Percentiles rank a stretch among this genome's conserved stretches.
These are phyloP conservation scores for Boulengeromyrus knoepffleri DNA, from an alignment of 2,113 vertebrate species.

Conservation along the genomic window DNA sequence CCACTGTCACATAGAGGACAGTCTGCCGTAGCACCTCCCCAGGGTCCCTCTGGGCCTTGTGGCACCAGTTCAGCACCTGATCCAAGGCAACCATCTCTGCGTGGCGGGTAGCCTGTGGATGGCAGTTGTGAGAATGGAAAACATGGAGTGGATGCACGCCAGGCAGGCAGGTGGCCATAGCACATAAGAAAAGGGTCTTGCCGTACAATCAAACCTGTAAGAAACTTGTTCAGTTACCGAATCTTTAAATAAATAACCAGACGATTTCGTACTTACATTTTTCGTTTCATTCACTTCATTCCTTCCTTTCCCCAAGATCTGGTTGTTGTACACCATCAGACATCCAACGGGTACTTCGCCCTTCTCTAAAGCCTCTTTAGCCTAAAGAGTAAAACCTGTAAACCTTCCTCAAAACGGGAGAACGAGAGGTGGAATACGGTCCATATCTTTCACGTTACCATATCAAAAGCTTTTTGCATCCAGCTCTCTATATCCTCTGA, in stretches of 20 bases:
- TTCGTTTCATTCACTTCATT: constrained; percentile 93
- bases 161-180: background rate
- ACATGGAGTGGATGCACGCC: background rate
- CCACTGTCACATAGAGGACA: constrained; percentile 84
- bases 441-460: constrained; percentile 41
- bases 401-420: background rate
- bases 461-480: constrained; percentile 61
- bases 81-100: constrained; percentile 92
- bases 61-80: constrained; percentile 78
- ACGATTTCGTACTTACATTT: constrained; percentile 64
- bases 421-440: background rate
- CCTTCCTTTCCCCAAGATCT: constrained; percentile 74
- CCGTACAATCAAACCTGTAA: background rate
- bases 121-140: background rate
- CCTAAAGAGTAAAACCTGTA: constrained; percentile 53
- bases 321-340: constrained; percentile 73
- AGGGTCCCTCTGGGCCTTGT: constrained; percentile 35
- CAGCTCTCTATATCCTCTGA: constrained; percentile 50
- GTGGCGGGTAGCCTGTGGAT: constrained; percentile 82
- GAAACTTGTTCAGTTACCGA: background rate
- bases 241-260: background rate
- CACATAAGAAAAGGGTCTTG: background rate
- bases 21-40: constrained; percentile 62
- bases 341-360: constrained; percentile 92
- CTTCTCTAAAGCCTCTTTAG: constrained; percentile 71